These are phyloP conservation scores for Bombyx mandarina DNA, from an alignment of 1,140 invertebrate genomes.

Conservation along the genomic window DNA sequence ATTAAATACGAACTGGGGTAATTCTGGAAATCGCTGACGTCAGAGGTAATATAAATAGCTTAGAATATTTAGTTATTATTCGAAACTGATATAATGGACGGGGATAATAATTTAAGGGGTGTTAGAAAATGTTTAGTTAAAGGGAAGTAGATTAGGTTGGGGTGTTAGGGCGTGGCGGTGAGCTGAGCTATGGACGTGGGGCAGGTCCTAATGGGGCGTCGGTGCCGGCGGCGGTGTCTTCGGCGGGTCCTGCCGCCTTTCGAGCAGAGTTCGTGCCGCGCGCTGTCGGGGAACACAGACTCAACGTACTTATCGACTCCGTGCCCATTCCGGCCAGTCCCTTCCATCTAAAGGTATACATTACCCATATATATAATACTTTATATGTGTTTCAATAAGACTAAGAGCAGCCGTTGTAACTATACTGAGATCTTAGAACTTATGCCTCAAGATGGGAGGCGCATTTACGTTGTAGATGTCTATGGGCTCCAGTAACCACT, in stretches of 20 bases:
- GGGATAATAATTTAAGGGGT: background rate
- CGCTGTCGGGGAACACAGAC: constrained; percentile 91
- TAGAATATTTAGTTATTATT: too few relatives aligned
- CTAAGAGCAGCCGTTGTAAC: too few relatives aligned
- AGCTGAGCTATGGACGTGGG: constrained; percentile 33
- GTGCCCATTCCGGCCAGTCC: constrained; percentile 88
- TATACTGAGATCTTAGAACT: too few relatives aligned
- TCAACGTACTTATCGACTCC: constrained; percentile 85
- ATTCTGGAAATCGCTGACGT: too few relatives aligned
- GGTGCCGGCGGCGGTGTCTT: constrained; percentile 87
- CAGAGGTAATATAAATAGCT: too few relatives aligned
- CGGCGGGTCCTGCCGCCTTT: constrained; percentile 83
- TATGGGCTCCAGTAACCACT: too few relatives aligned
- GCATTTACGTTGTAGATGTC: too few relatives aligned
- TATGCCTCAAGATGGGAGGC: too few relatives aligned
- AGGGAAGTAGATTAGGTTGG: constrained; percentile 6
- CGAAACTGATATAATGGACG: too few relatives aligned
- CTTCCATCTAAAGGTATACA: constrained; percentile 85
- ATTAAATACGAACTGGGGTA: too few relatives aligned
- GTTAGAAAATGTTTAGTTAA: background rate
- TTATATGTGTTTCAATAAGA: too few relatives aligned
- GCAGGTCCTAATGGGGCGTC: constrained; percentile 88
- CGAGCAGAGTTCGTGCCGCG: constrained; percentile 89
- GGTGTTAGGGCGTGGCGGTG: constrained; percentile 48
- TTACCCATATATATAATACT: too few relatives aligned